Percentiles rank a stretch among this genome's conserved stretches.
Evolutionary conservation across 1,140 invertebrate genomes (phyloP).

Genomic region (Laupala kohalensis): DNA sequence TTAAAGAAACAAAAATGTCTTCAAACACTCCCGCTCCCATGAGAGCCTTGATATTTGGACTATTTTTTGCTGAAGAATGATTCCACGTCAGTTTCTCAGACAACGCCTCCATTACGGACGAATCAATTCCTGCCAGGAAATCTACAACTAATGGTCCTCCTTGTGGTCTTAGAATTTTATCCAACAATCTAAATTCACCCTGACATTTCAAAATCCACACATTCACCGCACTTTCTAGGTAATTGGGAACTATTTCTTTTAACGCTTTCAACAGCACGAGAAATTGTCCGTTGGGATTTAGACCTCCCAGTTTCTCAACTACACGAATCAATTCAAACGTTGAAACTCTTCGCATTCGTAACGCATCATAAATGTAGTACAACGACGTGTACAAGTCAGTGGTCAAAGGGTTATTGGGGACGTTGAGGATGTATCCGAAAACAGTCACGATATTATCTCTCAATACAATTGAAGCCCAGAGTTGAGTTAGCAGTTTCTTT

Average conservation of each 20-base stretch:
- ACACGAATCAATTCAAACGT: neutral
- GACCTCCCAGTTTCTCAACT: neutral
- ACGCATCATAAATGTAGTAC: conserved; percentile 8
- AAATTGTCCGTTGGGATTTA: neutral
- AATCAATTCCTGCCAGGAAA: neutral
- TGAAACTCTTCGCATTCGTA: neutral
- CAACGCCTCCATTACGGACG: neutral
- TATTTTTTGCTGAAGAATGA: neutral
- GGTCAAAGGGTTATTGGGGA: conserved; percentile 8
- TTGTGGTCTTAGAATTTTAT: neutral
- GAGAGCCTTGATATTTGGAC: neutral
- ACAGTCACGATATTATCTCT: conserved; percentile 17
- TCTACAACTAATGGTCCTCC: neutral
- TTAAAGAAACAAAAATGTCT: neutral
- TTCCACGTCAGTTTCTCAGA: neutral
- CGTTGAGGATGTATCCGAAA: conserved; percentile 18
- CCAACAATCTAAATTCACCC: neutral
- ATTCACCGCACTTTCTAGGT: neutral
- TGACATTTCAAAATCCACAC: neutral
- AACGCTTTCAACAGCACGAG: neutral
- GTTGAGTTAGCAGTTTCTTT: neutral
- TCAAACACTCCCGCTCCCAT: neutral
- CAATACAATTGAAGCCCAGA: conserved; percentile 5
- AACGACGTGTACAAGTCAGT: conserved; percentile 16
- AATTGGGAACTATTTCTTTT: neutral